Evolutionary conservation across 2,113 vertebrate species (phyloP).

Genomic region (Mormyrus lacerda): DNA sequence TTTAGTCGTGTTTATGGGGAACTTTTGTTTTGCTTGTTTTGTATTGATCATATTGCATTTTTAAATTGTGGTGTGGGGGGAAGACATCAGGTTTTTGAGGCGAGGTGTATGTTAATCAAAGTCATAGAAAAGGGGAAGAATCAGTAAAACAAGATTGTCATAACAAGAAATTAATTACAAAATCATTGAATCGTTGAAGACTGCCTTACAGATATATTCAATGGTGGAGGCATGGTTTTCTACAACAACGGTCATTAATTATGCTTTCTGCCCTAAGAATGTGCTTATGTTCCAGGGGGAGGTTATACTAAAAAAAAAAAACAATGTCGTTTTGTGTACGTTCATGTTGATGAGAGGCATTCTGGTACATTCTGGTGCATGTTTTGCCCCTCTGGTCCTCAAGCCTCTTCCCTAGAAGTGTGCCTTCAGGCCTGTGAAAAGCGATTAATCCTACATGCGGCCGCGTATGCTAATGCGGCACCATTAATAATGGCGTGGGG

Average conservation of each 20-base stretch:
- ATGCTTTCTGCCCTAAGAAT: not conserved
- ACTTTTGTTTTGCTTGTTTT: not conserved
- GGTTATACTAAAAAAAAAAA: not conserved
- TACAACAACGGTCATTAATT: not conserved
- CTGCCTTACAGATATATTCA: not conserved
- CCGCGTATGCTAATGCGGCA: not conserved
- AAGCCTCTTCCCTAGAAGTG: not conserved
- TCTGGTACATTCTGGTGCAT: not conserved
- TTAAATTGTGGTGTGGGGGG: not conserved
- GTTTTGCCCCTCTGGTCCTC: not conserved
- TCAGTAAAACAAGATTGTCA: not conserved
- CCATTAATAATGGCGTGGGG: not conserved
- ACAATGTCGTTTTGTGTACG: not conserved
- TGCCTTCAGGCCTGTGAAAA: not conserved
- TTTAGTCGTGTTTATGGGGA: not conserved
- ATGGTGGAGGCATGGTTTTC: not conserved
- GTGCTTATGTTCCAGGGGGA: not conserved
- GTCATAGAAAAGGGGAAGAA: not conserved
- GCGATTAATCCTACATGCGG: not conserved
- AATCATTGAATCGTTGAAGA: not conserved
- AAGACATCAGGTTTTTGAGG: not conserved
- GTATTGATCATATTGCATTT: not conserved
- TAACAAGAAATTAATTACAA: slow-evolving; percentile 5
- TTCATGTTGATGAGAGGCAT: not conserved
- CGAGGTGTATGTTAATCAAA: not conserved